phyloP scores from a whole-genome alignment of 2,888 invertebrate genomes.

The Hypena proboscidalis region DNA sequence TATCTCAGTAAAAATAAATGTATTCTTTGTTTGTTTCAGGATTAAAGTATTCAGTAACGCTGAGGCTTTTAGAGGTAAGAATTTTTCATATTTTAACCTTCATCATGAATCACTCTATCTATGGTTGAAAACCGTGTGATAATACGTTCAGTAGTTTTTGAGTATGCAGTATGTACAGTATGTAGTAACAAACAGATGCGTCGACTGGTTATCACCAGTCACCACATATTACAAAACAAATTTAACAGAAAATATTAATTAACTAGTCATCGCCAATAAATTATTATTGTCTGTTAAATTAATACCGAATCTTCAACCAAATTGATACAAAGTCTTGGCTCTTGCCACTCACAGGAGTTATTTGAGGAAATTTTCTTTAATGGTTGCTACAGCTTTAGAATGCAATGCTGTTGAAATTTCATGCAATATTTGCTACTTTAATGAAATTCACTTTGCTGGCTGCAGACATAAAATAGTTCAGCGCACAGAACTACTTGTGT shows the following conservation, averaged over 20 bases:
- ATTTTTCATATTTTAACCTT: neutral
- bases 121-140: too few species aligned
- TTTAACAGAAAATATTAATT: too few species aligned
- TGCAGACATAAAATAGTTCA: slow-evolving; percentile 39
- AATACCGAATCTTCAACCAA: too few species aligned
- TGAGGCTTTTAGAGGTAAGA: slow-evolving; percentile 21
- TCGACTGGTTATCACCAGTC: too few species aligned
- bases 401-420: slow-evolving; percentile 33
- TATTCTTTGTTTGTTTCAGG: slow-evolving; percentile 31
- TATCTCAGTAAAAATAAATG: slow-evolving; percentile 7
- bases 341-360: slow-evolving; percentile 13
- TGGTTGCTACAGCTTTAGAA: slow-evolving; percentile 24
- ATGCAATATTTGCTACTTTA: slow-evolving; percentile 40
- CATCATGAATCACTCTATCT: too few species aligned
- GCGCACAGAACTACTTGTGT: slow-evolving; percentile 33
- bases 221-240: too few species aligned
- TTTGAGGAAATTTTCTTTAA: slow-evolving; percentile 26
- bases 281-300: too few species aligned
- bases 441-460: slow-evolving; percentile 43
- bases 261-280: too few species aligned
- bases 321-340: slow-evolving; percentile 13
- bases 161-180: too few species aligned
- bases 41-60: slow-evolving; percentile 3
- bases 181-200: too few species aligned
- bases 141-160: too few species aligned